phyloP scores from a whole-genome alignment of 2,113 vertebrate species.

The Burhinus oedicnemus region DNA sequence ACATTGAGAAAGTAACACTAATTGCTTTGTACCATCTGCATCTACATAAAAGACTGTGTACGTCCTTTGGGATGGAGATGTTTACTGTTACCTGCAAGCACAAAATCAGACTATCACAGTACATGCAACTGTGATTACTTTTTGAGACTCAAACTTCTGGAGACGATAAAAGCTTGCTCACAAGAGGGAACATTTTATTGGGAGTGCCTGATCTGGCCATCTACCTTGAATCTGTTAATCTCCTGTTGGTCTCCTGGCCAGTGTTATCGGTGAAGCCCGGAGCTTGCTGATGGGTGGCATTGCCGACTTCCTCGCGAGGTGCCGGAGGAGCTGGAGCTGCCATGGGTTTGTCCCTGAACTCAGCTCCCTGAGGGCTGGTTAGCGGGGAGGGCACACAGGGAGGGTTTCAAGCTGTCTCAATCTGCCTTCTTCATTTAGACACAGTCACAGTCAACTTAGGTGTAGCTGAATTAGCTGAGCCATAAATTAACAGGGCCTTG shows the following conservation, averaged over 20 bases:
- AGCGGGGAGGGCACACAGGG: not conserved
- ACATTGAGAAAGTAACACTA: not conserved
- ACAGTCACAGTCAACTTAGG: not conserved
- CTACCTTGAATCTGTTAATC: not conserved
- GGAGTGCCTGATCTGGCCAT: not conserved
- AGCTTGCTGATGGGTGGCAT: fast-evolving
- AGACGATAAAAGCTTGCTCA: not conserved
- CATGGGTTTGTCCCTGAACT: not conserved
- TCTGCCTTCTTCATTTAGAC: not conserved
- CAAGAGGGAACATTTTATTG: not conserved
- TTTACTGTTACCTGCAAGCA: not conserved
- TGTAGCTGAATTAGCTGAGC: not conserved
- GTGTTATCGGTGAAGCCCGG: not conserved
- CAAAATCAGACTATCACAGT: not conserved
- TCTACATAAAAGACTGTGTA: not conserved
- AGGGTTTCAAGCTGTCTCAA: not conserved
- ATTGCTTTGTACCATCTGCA: not conserved
- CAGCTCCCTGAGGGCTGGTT: not conserved
- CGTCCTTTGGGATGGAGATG: not conserved
- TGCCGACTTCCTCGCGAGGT: fast-evolving
- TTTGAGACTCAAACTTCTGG: not conserved
- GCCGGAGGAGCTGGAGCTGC: not conserved
- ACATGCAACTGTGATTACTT: not conserved
- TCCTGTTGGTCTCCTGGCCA: not conserved
- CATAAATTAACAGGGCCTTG: not conserved